phyloP scores from a whole-genome alignment of 2,797 vertebrate species.

The Sebastes goodei region DNA sequence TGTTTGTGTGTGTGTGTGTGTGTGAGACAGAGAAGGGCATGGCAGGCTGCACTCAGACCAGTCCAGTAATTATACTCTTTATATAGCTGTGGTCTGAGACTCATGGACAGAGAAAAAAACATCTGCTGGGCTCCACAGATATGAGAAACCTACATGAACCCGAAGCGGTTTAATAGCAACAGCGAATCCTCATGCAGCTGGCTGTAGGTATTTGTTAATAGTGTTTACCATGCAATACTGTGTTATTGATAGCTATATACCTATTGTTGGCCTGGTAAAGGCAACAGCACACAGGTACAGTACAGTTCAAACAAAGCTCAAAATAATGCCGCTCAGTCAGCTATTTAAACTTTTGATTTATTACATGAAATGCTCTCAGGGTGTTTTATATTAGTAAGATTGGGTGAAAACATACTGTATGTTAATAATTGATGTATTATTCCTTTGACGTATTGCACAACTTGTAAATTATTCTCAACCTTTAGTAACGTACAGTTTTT shows the following conservation, averaged over 20 bases:
- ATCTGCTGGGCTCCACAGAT: slow-evolving; percentile 63
- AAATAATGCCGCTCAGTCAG: neutral
- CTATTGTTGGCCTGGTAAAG: neutral
- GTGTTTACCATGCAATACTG: neutral
- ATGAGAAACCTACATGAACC: slow-evolving; percentile 37
- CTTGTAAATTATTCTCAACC: neutral
- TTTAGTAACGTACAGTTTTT: neutral
- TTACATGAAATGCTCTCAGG: neutral
- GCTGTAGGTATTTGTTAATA: neutral
- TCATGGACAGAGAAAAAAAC: slow-evolving; percentile 58
- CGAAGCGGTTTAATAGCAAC: neutral
- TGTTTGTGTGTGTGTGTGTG: slow-evolving; percentile 18
- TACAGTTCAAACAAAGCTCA: slow-evolving; percentile 3
- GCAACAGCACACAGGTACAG: neutral
- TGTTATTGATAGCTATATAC: neutral
- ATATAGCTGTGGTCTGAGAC: slow-evolving; percentile 77
- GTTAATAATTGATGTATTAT: slow-evolving; percentile 2
- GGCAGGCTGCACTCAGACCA: slow-evolving; percentile 60
- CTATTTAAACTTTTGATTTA: neutral
- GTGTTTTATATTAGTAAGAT: neutral
- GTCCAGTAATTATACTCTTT: slow-evolving; percentile 78
- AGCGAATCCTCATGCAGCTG: neutral
- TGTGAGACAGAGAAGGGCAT: slow-evolving; percentile 41
- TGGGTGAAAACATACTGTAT: neutral
- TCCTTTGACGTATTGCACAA: neutral